phyloP scores from a whole-genome alignment of 1,140 invertebrate genomes.

The Scaptomyza graminum region DNA sequence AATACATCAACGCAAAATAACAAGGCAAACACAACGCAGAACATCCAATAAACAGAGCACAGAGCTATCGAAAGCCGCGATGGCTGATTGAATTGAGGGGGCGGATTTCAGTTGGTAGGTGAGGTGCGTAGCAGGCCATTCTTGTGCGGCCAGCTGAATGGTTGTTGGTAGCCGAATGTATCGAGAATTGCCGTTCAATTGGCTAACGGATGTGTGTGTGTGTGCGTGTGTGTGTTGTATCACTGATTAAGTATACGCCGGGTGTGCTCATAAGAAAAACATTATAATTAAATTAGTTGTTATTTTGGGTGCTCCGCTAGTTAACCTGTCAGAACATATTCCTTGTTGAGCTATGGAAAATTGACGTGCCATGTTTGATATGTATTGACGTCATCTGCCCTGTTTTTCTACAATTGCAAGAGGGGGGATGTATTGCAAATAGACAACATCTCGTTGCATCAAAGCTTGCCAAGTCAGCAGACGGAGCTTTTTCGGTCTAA shows the following conservation, averaged over 20 bases:
- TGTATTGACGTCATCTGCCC: constrained; percentile 25
- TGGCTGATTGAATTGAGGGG: constrained; percentile 51
- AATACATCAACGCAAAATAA: constrained; percentile 28
- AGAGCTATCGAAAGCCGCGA: neutral
- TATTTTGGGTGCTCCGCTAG: constrained; percentile 6
- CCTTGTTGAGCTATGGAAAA: constrained; percentile 2
- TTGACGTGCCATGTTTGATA: constrained; percentile 28
- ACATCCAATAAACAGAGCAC: neutral
- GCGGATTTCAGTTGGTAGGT: neutral
- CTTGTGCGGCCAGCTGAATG: constrained; percentile 41
- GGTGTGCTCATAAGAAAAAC: constrained; percentile 39
- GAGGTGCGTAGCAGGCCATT: constrained; percentile 5
- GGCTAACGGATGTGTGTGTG: too few relatives aligned
- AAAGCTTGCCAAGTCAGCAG: too few relatives aligned
- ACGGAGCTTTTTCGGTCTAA: too few relatives aligned
- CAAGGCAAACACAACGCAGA: neutral
- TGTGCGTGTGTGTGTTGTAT: constrained; percentile 8
- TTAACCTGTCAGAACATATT: constrained; percentile 14
- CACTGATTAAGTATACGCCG: constrained; percentile 54
- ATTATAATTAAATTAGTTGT: constrained; percentile 38
- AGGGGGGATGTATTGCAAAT: too few relatives aligned
- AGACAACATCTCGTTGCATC: too few relatives aligned
- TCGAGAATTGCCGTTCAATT: constrained; percentile 38
- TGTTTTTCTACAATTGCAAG: too few relatives aligned
- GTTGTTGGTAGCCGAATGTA: neutral